These are phyloP conservation scores for Oreochromis grahami DNA, from an alignment of 2,797 vertebrate genomes.

Conservation along the genomic window DNA sequence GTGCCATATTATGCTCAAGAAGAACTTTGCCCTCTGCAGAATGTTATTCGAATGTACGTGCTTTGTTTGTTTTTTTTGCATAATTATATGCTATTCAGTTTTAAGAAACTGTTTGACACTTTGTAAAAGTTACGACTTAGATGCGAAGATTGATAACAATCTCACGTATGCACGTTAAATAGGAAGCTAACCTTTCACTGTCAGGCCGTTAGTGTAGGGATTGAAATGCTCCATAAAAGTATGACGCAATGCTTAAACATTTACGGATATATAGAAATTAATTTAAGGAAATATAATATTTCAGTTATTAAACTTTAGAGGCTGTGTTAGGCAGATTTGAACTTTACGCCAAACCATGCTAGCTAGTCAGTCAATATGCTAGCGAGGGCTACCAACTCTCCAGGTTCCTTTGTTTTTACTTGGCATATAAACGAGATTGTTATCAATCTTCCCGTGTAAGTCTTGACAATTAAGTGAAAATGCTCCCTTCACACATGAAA, in stretches of 20 bases:
- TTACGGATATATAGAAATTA: not conserved
- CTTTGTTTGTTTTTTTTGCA: not conserved
- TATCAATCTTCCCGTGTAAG: not conserved
- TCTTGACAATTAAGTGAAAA: not conserved
- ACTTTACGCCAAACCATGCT: not conserved
- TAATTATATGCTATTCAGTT: not conserved
- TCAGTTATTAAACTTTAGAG: not conserved
- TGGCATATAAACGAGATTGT: not conserved
- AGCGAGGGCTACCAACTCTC: not conserved
- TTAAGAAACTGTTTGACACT: not conserved
- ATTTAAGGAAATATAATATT: not conserved
- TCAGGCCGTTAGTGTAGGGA: not conserved
- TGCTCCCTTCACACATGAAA: not conserved
- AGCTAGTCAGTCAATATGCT: not conserved
- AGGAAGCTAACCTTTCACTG: not conserved
- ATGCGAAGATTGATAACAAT: not conserved
- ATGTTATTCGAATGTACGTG: not conserved
- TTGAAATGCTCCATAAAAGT: not conserved
- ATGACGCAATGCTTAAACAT: not conserved
- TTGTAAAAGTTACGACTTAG: not conserved
- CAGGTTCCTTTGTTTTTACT: not conserved
- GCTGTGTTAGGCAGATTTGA: not conserved
- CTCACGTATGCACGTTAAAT: not conserved
- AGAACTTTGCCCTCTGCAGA: not conserved
- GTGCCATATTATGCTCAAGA: not conserved